Percentiles rank a stretch among this genome's conserved stretches.
Evolutionary conservation across 2,888 invertebrate species (phyloP).

Genomic region (Dicycla oo): DNA sequence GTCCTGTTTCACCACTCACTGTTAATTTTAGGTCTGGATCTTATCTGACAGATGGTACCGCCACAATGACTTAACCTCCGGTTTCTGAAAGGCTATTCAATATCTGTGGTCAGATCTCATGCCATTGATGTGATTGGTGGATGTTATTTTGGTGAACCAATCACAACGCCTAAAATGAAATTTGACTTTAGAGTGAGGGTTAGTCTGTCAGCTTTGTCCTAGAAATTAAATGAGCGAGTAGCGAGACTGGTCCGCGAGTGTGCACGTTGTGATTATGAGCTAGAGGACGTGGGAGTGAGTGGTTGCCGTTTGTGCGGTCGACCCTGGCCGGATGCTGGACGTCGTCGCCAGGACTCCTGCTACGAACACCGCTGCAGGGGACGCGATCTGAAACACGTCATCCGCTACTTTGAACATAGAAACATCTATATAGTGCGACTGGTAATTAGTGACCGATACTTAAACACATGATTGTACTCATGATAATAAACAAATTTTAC

Average conservation of each 20-base stretch:
- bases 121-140: slow-evolving; percentile 7
- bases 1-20: slow-evolving; percentile 8
- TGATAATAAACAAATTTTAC: too few relatives aligned
- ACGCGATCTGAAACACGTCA: slow-evolving; percentile 79
- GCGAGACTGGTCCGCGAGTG: slow-evolving; percentile 44
- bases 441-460: too few relatives aligned
- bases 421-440: slow-evolving; percentile 19
- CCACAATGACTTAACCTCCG: background rate
- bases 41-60: slow-evolving; percentile 8
- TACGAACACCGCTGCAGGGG: slow-evolving; percentile 86
- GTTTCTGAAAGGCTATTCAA: slow-evolving; percentile 3
- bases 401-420: slow-evolving; percentile 49
- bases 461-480: too few relatives aligned
- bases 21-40: slow-evolving; percentile 3
- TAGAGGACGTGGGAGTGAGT: slow-evolving; percentile 64
- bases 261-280: slow-evolving; percentile 51
- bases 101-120: background rate
- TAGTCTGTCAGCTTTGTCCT: slow-evolving; percentile 42
- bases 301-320: slow-evolving; percentile 68
- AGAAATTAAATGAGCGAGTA: slow-evolving; percentile 45
- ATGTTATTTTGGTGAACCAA: slow-evolving; percentile 3
- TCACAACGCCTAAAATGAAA: background rate
- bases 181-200: background rate
- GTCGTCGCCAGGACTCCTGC: slow-evolving; percentile 75
- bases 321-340: slow-evolving; percentile 77